phyloP scores from a whole-genome alignment of 2,888 invertebrate genomes.

The Megalurothrips usitatus region DNA sequence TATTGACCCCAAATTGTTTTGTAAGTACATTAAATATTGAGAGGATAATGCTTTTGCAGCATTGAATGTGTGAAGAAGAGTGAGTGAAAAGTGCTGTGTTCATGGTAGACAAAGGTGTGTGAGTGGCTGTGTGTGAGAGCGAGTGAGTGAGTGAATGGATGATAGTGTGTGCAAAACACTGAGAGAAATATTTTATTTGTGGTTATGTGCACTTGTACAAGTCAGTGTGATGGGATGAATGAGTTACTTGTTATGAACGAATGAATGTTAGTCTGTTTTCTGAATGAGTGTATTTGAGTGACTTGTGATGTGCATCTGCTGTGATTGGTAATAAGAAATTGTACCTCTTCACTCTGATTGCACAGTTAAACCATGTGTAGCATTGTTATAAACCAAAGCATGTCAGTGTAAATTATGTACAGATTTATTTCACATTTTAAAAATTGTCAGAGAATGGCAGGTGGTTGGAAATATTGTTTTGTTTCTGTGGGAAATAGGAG shows the following conservation, averaged over 20 bases:
- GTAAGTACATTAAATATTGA: constrained; percentile 10
- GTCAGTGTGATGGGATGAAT: neutral
- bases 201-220: neutral
- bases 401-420: constrained; percentile 25
- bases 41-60: constrained; percentile 9
- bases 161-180: neutral
- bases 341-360: neutral
- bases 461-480: constrained; percentile 25
- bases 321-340: constrained; percentile 1
- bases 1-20: constrained; percentile 13
- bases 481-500: constrained; percentile 19
- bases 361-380: constrained; percentile 13
- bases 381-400: constrained; percentile 26
- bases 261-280: neutral
- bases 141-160: neutral
- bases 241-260: neutral
- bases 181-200: neutral
- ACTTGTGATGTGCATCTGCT: constrained; percentile 22
- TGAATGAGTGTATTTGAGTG: constrained; percentile 1
- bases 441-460: neutral
- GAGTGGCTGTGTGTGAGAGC: neutral
- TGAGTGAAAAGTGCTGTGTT: neutral
- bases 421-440: constrained; percentile 10
- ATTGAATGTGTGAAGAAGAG: constrained; percentile 4
- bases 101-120: neutral